Evolutionary conservation across 2,113 vertebrate genomes (phyloP).

Genomic region (Dromas ardeola): DNA sequence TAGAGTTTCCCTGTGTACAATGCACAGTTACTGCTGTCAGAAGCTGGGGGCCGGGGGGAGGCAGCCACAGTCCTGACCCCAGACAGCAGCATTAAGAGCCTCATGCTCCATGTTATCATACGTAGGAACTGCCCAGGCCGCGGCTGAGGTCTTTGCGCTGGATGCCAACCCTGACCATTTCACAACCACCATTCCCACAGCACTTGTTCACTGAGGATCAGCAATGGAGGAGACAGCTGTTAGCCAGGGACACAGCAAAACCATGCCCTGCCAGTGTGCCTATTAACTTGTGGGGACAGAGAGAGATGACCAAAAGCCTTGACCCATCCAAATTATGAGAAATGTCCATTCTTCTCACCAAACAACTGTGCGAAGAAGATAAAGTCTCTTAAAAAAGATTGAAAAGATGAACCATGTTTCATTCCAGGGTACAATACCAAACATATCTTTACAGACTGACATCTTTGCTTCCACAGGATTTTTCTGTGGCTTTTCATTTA

Average conservation of each 20-base stretch:
- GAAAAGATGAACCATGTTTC: not conserved
- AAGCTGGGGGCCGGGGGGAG: not conserved
- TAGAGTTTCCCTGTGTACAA: not conserved
- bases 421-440: not conserved
- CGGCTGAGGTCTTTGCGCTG: accelerated
- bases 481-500: not conserved
- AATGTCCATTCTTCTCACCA: not conserved
- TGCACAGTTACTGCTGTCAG: not conserved
- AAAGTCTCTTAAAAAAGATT: not conserved
- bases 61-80: not conserved
- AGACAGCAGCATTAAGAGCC: not conserved
- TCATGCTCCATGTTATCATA: accelerated
- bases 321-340: not conserved
- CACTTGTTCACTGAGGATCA: accelerated
- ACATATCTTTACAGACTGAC: not conserved
- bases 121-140: accelerated
- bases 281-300: not conserved
- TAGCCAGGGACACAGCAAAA: not conserved
- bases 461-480: not conserved
- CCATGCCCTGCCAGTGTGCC: not conserved
- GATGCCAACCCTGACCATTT: not conserved
- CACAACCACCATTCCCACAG: not conserved
- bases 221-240: not conserved
- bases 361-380: not conserved
- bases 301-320: not conserved